Base-by-base conservation (phyloP, 1,140 invertebrate genomes). In the Orchestia grillus region DNA sequence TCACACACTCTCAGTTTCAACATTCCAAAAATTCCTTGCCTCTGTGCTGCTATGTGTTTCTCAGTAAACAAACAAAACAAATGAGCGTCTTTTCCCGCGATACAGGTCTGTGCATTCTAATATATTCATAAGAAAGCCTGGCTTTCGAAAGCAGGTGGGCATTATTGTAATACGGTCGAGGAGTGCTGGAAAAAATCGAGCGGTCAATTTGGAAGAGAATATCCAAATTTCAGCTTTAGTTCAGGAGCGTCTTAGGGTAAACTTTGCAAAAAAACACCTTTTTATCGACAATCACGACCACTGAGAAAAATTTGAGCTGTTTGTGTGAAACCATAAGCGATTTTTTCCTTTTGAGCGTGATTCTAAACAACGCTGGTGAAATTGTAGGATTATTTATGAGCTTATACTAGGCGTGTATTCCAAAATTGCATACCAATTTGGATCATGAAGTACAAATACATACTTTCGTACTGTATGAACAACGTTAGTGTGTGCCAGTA, bases 91-190 rank as follows among this genome's bases (percentile, higher is more conserved):
- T 77, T 77, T 77, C 62, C 11, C 62, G 62, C 62, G 62, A 77
- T 77, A 77, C 11, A 77, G 62, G 62, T 77, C 36, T 28, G 15
- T 36, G 62, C 62, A 77, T 77, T 77, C 62, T 77, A 77, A 77
- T 77, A 77, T 77, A 77, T 77, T 77, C 62, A 77, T 77, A 77
- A 77, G 62, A 77, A 77, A 77, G 62, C 62, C 62, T 77, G 62
- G 62, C 62, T 77, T 77, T 77, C 62, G 62, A 77, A 77, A 77
- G 62, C 62, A 77, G 62, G 11, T 77, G 62, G 62, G 62, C 62
- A 77, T 77, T 77, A 77, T 77, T 77, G 62, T 77, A 77, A 77
- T 77, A 77, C 62, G 62, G 62, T 77, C 62, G 62, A 77, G 62
- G 62, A 77, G 62, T 19, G 62, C 62, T 77, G 62, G 62, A 77